phyloP scores from a whole-genome alignment of 1,140 invertebrate genomes.

The Drosophila ercepeae region DNA sequence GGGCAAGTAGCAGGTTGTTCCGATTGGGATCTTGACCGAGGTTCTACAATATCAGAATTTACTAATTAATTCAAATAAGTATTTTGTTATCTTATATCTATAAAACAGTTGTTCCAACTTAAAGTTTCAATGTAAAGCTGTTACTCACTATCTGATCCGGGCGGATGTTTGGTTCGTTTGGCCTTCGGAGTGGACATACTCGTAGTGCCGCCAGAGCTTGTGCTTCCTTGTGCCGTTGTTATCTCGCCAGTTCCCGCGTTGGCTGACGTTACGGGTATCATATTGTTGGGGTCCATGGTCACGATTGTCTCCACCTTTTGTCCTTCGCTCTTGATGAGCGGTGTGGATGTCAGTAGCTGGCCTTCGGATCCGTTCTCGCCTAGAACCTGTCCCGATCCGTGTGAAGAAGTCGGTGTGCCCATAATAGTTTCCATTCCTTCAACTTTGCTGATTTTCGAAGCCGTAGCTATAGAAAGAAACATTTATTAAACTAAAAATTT shows the following conservation, averaged over 20 bases:
- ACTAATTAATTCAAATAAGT: not conserved
- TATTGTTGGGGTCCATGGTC: conserved; percentile 77
- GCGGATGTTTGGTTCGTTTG: conserved; percentile 74
- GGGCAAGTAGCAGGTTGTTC: conserved; percentile 87
- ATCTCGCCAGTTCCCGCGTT: conserved; percentile 72
- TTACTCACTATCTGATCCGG: conserved; percentile 71
- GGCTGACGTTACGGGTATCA: conserved; percentile 75
- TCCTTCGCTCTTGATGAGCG: conserved; percentile 78
- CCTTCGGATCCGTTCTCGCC: conserved; percentile 75
- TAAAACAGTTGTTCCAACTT: no score
- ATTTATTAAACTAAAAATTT: not conserved
- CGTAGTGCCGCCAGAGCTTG: conserved; percentile 49
- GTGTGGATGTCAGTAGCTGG: conserved; percentile 65
- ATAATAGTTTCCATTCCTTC: conserved; percentile 82
- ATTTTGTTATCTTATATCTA: no score
- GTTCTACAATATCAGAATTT: conserved; percentile 44
- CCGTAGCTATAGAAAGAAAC: conserved; percentile 49
- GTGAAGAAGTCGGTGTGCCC: conserved; percentile 73
- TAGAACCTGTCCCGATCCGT: conserved; percentile 63
- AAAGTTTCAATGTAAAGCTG: no score
- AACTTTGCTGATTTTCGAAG: conserved; percentile 80
- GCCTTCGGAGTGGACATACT: conserved; percentile 62
- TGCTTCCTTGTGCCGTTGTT: conserved; percentile 62
- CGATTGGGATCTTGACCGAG: conserved; percentile 86
- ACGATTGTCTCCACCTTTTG: conserved; percentile 81